phyloP scores from a whole-genome alignment of 2,888 invertebrate species.

The Hofmannophila pseudospretella region DNA sequence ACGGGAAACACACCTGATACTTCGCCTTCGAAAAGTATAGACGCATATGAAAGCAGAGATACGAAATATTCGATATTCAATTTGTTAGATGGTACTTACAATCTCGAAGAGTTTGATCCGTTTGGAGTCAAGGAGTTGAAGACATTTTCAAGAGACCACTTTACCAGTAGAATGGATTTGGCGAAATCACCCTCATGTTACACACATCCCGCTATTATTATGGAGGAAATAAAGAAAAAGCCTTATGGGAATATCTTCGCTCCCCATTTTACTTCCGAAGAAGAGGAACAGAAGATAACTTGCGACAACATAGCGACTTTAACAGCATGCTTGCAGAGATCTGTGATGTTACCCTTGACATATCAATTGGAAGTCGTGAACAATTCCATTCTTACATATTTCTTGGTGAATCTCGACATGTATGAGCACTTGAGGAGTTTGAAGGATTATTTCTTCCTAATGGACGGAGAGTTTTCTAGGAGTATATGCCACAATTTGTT shows the following conservation, averaged over 20 bases:
- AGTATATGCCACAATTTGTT: conserved; percentile 85
- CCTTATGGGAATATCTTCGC: conserved; percentile 61
- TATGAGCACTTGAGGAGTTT: conserved; percentile 84
- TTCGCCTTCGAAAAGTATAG: conserved; percentile 40
- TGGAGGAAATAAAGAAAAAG: conserved; percentile 63
- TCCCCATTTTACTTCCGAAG: conserved; percentile 34
- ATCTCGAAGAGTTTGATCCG: conserved; percentile 61
- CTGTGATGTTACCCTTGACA: conserved; percentile 82
- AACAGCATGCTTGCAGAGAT: conserved; percentile 80
- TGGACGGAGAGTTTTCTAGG: conserved; percentile 88
- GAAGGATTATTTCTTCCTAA: conserved; percentile 86
- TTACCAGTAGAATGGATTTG: conserved; percentile 42
- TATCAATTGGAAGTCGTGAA: conserved; percentile 84
- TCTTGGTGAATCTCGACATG: conserved; percentile 81
- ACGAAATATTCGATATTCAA: conserved; percentile 53
- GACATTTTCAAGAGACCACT: conserved; percentile 40
- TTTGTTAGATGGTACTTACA: conserved; percentile 69
- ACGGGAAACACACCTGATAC: conserved; percentile 33
- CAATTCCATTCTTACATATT: conserved; percentile 83
- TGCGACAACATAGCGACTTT: conserved; percentile 67
- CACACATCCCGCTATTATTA: conserved; percentile 55
- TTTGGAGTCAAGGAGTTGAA: conserved; percentile 56
- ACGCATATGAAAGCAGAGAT: conserved; percentile 19
- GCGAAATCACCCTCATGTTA: conserved; percentile 46
- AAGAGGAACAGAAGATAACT: conserved; percentile 39